A percentile compares a stretch with the other conserved stretches of the same genome.
These are phyloP conservation scores for Borostomias antarcticus DNA, from an alignment of 2,797 vertebrate genomes.

Conservation along the genomic window DNA sequence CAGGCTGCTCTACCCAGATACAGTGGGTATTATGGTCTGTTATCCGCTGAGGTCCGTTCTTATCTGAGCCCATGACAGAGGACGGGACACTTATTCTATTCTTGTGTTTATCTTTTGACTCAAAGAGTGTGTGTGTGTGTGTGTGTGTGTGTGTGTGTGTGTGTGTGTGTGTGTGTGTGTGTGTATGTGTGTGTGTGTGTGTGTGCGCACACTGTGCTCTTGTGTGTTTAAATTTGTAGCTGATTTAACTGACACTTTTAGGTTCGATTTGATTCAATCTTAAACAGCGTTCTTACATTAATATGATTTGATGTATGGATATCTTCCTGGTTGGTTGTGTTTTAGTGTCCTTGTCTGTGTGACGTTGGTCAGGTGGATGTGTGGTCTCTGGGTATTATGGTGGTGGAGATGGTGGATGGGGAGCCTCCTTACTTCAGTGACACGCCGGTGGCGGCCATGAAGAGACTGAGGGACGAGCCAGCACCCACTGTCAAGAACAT, in stretches of 20 bases:
- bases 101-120: background rate
- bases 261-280: background rate
- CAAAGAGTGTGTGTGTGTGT: background rate
- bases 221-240: too few relatives aligned
- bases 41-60: background rate
- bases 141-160: background rate
- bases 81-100: background rate
- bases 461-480: slow-evolving; percentile 86
- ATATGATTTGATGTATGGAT: background rate
- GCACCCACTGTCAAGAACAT: slow-evolving; percentile 84
- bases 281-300: background rate
- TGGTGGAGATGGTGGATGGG: slow-evolving; percentile 91
- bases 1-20: background rate
- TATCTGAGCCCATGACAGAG: background rate
- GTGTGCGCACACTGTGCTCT: too few relatives aligned
- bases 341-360: background rate
- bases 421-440: slow-evolving; percentile 90
- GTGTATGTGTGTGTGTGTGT: background rate
- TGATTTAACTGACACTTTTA: too few relatives aligned
- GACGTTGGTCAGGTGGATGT: slow-evolving; percentile 80
- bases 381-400: slow-evolving; percentile 91
- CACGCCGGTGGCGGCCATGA: slow-evolving; percentile 91
- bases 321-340: background rate
- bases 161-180: slow-evolving; percentile 1
- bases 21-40: background rate